Percentiles rank a stretch among this genome's conserved stretches.
Conservation (phyloP, 2,888 invertebrate genomes). For the Vanessa cardui region DNA sequence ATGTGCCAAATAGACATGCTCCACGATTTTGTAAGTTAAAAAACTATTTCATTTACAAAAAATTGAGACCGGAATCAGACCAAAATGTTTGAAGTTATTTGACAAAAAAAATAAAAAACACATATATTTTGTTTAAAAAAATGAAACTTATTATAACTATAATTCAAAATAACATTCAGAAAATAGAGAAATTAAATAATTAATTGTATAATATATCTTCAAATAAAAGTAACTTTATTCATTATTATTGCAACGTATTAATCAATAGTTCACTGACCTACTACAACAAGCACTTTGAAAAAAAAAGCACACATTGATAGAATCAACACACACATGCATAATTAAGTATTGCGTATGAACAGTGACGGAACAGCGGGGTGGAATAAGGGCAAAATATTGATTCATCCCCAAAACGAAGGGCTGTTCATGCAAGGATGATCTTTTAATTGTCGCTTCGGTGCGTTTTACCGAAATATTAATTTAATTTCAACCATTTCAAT, state of each 20-base stretch:
- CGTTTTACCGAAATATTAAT: neutral
- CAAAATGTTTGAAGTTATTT: too few relatives aligned
- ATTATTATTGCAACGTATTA: slow-evolving; percentile 46
- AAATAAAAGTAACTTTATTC: slow-evolving; percentile 51
- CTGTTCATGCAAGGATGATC: slow-evolving; percentile 36
- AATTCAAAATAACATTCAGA: too few relatives aligned
- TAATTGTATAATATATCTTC: too few relatives aligned
- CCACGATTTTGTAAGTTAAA: too few relatives aligned
- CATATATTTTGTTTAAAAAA: too few relatives aligned
- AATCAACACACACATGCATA: slow-evolving; percentile 43
- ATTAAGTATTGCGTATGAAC: slow-evolving; percentile 43
- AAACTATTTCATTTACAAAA: too few relatives aligned
- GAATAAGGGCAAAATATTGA: slow-evolving; percentile 66
- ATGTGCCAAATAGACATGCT: too few relatives aligned
- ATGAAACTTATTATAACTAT: too few relatives aligned
- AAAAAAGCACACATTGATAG: slow-evolving; percentile 46
- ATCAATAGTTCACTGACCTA: slow-evolving; percentile 60
- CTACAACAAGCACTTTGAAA: slow-evolving; percentile 49
- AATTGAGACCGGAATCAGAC: too few relatives aligned
- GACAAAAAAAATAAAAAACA: too few relatives aligned
- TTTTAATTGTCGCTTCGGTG: slow-evolving; percentile 33
- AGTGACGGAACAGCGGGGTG: slow-evolving; percentile 48
- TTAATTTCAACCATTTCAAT: neutral
- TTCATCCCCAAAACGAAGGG: slow-evolving; percentile 50
- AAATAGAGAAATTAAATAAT: too few relatives aligned